A percentile compares a stretch with the other conserved stretches of the same genome.
These are phyloP conservation scores for Lacerta agilis DNA, from an alignment of 2,797 vertebrate species.

Conservation along the genomic window DNA sequence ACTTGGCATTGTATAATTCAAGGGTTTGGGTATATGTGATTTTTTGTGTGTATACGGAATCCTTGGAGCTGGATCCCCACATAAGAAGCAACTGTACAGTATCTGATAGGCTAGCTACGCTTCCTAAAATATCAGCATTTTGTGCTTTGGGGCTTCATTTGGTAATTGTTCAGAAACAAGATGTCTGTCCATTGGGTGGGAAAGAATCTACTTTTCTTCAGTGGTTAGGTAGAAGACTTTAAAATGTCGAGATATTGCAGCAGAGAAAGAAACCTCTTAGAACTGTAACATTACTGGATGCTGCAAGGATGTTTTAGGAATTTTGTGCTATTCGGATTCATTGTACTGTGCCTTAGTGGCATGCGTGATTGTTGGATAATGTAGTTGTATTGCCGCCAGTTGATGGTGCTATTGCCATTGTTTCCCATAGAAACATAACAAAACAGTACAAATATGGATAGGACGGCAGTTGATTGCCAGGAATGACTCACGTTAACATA, in stretches of 20 bases:
- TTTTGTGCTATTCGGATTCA: conserved; percentile 52
- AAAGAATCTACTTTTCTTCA: not conserved
- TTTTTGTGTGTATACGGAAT: too few relatives aligned
- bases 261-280: not conserved
- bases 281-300: conserved; percentile 40
- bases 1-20: too few relatives aligned
- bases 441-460: conserved; percentile 67
- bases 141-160: not conserved
- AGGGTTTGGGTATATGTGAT: too few relatives aligned
- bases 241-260: conserved; percentile 13
- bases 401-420: conserved; percentile 61
- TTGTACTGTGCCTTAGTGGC: conserved; percentile 43
- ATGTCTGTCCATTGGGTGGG: not conserved
- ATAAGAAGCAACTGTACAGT: too few relatives aligned
- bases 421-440: conserved; percentile 73
- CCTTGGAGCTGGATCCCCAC: too few relatives aligned
- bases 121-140: not conserved
- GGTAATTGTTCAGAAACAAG: not conserved
- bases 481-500: conserved; percentile 68
- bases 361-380: conserved; percentile 50
- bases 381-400: conserved; percentile 56
- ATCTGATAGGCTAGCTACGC: too few relatives aligned
- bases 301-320: conserved; percentile 20
- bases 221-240: conserved; percentile 15
- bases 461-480: conserved; percentile 56